A percentile compares a stretch with the other conserved stretches of the same genome.
These are phyloP conservation scores for Phoxinus dragarum DNA, from an alignment of 2,797 vertebrate species.

Conservation along the genomic window DNA sequence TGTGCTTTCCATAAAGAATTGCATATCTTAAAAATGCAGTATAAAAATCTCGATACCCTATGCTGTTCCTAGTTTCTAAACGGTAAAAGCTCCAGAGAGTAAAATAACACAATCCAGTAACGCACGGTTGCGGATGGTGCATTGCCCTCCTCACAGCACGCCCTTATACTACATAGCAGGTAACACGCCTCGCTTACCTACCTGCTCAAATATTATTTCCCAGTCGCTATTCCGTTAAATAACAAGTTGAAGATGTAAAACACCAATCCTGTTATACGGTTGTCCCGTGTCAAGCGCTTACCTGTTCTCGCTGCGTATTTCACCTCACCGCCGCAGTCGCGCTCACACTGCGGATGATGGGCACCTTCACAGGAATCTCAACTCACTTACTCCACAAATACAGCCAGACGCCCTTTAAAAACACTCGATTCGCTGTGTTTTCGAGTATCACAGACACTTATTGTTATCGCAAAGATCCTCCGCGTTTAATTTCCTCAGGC, in stretches of 20 bases:
- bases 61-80: neutral
- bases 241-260: constrained; percentile 41
- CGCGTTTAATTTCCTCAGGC: constrained; percentile 57
- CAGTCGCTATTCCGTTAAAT: constrained; percentile 49
- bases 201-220: constrained; percentile 67
- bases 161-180: constrained; percentile 69
- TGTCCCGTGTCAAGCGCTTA: constrained; percentile 75
- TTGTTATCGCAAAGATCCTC: constrained; percentile 70
- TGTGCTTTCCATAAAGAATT: neutral
- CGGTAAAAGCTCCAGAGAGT: neutral
- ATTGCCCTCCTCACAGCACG: constrained; percentile 63
- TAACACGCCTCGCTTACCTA: constrained; percentile 74
- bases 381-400: constrained; percentile 71
- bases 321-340: constrained; percentile 87
- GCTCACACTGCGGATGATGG: constrained; percentile 92
- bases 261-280: constrained; percentile 37
- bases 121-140: constrained; percentile 75
- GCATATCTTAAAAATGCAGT: neutral
- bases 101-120: constrained; percentile 35
- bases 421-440: constrained; percentile 70
- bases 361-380: constrained; percentile 78
- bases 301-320: constrained; percentile 85
- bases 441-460: constrained; percentile 58
- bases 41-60: neutral
- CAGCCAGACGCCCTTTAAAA: constrained; percentile 40